phyloP scores from a whole-genome alignment of 2,113 vertebrate species.

The Sylvietta virens region DNA sequence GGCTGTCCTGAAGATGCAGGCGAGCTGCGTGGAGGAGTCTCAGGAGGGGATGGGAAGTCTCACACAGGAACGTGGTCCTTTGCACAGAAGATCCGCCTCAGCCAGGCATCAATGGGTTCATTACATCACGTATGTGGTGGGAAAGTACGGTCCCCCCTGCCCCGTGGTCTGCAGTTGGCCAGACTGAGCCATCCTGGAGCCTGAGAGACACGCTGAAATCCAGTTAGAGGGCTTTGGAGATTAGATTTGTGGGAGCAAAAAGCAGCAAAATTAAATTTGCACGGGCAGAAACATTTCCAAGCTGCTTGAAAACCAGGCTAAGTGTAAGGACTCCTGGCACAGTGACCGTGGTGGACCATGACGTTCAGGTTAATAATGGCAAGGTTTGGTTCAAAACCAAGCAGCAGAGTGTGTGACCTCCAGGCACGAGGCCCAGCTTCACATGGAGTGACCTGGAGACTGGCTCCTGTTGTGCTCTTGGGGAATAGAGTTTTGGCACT shows the following conservation, averaged over 20 bases:
- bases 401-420: not conserved
- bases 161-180: not conserved
- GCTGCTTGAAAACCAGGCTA: not conserved
- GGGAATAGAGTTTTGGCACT: not conserved
- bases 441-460: fast-evolving
- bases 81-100: not conserved
- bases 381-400: not conserved
- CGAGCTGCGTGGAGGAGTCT: not conserved
- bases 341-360: not conserved
- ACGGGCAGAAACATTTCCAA: not conserved
- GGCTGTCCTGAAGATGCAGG: not conserved
- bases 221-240: not conserved
- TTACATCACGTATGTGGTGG: fast-evolving
- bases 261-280: not conserved
- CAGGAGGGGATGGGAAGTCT: not conserved
- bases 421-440: not conserved
- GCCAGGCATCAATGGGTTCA: not conserved
- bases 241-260: not conserved
- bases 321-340: not conserved
- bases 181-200: not conserved
- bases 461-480: not conserved
- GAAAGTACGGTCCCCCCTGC: not conserved
- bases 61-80: not conserved
- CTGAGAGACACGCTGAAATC: not conserved
- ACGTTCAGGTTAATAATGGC: not conserved